Conservation (phyloP, 2,888 invertebrate genomes). For the Drosophila testacea region DNA sequence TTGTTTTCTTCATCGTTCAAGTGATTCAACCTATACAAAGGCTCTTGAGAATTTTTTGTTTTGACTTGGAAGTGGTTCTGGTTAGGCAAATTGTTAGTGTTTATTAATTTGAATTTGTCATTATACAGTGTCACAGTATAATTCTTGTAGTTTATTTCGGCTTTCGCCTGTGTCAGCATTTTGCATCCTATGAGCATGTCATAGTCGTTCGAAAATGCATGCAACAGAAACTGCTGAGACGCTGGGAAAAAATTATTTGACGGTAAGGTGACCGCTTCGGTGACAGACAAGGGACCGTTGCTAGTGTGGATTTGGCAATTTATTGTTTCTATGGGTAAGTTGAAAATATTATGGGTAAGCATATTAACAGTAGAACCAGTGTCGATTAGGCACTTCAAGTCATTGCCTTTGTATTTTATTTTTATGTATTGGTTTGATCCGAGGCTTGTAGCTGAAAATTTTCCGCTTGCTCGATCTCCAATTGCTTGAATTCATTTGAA, state of each 20-base stretch:
- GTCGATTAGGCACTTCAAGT: too few species aligned
- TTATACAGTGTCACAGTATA: conserved; percentile 1
- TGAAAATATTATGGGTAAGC: too few species aligned
- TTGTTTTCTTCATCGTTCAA: too few species aligned
- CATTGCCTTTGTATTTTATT: too few species aligned
- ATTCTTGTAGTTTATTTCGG: conserved; percentile 15
- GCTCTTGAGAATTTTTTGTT: not conserved
- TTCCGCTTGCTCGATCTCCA: too few species aligned
- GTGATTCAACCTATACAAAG: not conserved
- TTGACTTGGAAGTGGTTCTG: conserved; percentile 4
- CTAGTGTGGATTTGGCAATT: conserved; percentile 13
- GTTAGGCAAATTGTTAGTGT: not conserved
- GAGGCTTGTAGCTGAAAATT: too few species aligned
- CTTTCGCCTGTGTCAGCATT: conserved; percentile 10
- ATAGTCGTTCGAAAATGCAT: conserved; percentile 11
- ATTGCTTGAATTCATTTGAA: too few species aligned
- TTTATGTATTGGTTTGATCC: too few species aligned
- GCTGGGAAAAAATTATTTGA: conserved; percentile 16
- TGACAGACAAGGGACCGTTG: conserved; percentile 16
- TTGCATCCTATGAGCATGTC: conserved; percentile 19
- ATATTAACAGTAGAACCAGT: too few species aligned
- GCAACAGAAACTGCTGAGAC: conserved; percentile 14
- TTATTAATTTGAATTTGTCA: not conserved
- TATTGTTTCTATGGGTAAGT: too few species aligned
- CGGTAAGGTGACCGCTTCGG: conserved; percentile 13